Evolutionary conservation across 2,888 invertebrate species (phyloP).

Genomic region (Dynastes grantii): DNA sequence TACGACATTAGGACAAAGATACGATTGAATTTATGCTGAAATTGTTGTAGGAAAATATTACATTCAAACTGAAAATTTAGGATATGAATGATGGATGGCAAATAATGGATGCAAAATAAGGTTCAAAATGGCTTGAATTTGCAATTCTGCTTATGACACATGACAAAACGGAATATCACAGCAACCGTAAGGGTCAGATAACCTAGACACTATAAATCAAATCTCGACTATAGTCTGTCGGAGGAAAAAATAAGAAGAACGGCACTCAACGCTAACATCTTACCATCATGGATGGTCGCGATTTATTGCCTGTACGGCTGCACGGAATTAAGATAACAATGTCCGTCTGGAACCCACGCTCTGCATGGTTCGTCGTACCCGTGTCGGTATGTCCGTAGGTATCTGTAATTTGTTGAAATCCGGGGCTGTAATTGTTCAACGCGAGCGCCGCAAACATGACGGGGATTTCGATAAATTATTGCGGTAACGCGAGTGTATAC

Average conservation of each 20-base stretch:
- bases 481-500: slow-evolving; percentile 36
- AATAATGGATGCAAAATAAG: too few relatives aligned
- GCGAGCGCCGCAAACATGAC: slow-evolving; percentile 36
- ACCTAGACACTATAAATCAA: too few relatives aligned
- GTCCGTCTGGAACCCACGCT: slow-evolving; percentile 5
- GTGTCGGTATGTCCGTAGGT: slow-evolving; percentile 7
- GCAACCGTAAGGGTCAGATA: too few relatives aligned
- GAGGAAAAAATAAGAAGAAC: not conserved
- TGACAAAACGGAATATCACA: too few relatives aligned
- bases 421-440: slow-evolving; percentile 39
- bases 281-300: not conserved
- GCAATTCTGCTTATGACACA: too few relatives aligned
- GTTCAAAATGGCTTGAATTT: too few relatives aligned
- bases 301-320: not conserved
- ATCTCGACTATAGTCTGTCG: not conserved
- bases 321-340: slow-evolving; percentile 21
- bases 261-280: not conserved
- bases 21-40: too few relatives aligned
- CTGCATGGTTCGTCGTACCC: not conserved
- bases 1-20: too few relatives aligned
- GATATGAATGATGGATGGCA: too few relatives aligned
- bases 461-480: slow-evolving; percentile 44
- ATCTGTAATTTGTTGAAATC: slow-evolving; percentile 36
- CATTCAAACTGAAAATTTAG: too few relatives aligned
- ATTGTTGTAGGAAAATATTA: too few relatives aligned